These are phyloP conservation scores for Zaprionus lachaisei DNA, from an alignment of 1,140 invertebrate species.

Conservation along the genomic window DNA sequence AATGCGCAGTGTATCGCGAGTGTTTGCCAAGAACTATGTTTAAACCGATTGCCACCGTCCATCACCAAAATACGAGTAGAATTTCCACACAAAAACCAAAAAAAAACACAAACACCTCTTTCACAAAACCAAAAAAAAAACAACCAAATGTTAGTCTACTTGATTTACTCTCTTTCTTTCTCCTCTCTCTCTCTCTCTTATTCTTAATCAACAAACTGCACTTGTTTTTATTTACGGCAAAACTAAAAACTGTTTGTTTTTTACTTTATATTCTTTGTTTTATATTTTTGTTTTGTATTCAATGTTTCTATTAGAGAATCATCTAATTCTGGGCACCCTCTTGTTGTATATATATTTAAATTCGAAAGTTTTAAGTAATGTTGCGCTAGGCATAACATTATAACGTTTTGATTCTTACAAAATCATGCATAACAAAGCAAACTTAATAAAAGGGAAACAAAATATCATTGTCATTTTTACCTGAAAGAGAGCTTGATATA, in stretches of 20 bases:
- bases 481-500: neutral
- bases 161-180: conserved; percentile 11
- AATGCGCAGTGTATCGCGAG: conserved; percentile 79
- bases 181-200: conserved; percentile 15
- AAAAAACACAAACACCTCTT: conserved; percentile 45
- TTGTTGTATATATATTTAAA: conserved; percentile 12
- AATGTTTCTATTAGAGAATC: conserved; percentile 28
- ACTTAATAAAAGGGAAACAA: neutral
- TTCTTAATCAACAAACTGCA: conserved; percentile 46
- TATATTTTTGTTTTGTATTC: conserved; percentile 23
- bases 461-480: neutral
- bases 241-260: conserved; percentile 21
- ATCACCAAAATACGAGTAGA: conserved; percentile 70
- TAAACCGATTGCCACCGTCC: conserved; percentile 60
- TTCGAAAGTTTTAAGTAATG: neutral
- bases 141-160: conserved; percentile 61
- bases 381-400: neutral
- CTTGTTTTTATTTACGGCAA: conserved; percentile 31
- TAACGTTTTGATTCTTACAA: neutral
- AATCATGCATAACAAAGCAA: conserved; percentile 4
- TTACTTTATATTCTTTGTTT: conserved; percentile 19
- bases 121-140: conserved; percentile 19
- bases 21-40: conserved; percentile 76
- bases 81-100: conserved; percentile 54
- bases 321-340: conserved; percentile 1